Evolutionary conservation across 2,113 vertebrate genomes (phyloP).

Genomic region (Phoxinus phoxinus): DNA sequence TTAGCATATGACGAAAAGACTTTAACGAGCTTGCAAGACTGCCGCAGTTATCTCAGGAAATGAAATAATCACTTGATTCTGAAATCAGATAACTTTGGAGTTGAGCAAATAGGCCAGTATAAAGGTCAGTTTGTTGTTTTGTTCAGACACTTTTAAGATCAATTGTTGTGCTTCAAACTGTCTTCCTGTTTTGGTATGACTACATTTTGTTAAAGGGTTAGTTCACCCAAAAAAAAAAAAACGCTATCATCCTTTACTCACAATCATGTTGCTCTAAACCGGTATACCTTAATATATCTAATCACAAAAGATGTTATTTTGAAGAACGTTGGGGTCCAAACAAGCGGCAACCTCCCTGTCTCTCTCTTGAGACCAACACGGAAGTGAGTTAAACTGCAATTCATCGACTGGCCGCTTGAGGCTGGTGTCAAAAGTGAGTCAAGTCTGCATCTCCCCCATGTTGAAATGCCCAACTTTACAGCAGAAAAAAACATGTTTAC

Average conservation of each 20-base stretch:
- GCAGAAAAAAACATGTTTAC: too few relatives aligned
- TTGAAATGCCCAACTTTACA: too few relatives aligned
- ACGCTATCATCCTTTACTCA: not conserved
- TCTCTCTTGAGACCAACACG: too few relatives aligned
- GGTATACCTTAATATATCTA: not conserved
- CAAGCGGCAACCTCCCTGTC: too few relatives aligned
- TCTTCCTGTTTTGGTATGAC: conserved; percentile 33
- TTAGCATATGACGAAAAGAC: conserved; percentile 60
- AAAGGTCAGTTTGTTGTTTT: conserved; percentile 34
- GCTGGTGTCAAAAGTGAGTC: too few relatives aligned
- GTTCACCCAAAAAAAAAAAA: conserved; percentile 2
- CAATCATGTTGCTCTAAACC: not conserved
- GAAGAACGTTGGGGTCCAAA: not conserved
- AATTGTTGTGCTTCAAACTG: conserved; percentile 18
- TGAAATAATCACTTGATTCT: conserved; percentile 59
- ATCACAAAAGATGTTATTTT: not conserved
- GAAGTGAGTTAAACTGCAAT: too few relatives aligned
- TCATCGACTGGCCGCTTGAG: too few relatives aligned
- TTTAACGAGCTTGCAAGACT: conserved; percentile 52
- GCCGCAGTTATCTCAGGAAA: conserved; percentile 62
- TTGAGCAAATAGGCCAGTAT: conserved; percentile 31
- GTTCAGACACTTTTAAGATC: conserved; percentile 12
- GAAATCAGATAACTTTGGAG: conserved; percentile 50
- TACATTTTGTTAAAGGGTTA: conserved; percentile 1
- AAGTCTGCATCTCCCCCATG: too few relatives aligned